Evolutionary conservation across 2,888 invertebrate species (phyloP).

Genomic region (Agriopis leucophaearia): DNA sequence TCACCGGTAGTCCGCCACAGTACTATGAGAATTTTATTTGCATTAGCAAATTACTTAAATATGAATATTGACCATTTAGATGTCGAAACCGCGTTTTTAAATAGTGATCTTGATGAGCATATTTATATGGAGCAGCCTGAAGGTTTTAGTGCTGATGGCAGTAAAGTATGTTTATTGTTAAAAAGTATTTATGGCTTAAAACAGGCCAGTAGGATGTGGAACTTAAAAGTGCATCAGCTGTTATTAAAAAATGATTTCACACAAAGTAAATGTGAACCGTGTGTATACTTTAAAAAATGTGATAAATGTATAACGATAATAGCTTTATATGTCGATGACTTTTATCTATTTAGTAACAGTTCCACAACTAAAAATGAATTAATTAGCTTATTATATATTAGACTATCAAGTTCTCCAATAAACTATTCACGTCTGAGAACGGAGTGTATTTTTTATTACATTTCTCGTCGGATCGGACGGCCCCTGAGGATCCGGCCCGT

Average conservation of each 20-base stretch:
- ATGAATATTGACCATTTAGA: slow-evolving; percentile 41
- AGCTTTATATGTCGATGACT: neutral
- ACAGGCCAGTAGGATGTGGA: neutral
- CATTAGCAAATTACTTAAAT: slow-evolving; percentile 12
- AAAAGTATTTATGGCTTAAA: too few relatives aligned
- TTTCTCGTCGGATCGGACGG: too few relatives aligned
- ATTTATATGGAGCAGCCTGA: neutral
- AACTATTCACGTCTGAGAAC: too few relatives aligned
- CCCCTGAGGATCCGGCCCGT: too few relatives aligned
- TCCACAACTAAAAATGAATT: slow-evolving; percentile 1
- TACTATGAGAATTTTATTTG: slow-evolving; percentile 20
- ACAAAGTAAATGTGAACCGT: slow-evolving; percentile 3
- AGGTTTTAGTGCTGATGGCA: neutral
- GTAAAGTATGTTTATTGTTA: neutral
- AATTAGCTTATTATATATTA: neutral
- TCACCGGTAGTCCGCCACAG: slow-evolving; percentile 17
- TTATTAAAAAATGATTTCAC: neutral
- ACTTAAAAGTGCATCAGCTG: slow-evolving; percentile 1
- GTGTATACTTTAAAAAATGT: slow-evolving; percentile 1
- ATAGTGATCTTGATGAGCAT: slow-evolving; percentile 20
- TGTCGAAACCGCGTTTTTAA: slow-evolving; percentile 43
- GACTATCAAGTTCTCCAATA: too few relatives aligned
- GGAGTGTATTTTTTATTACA: too few relatives aligned
- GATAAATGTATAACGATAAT: slow-evolving; percentile 1
- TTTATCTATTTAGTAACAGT: neutral